Base-by-base conservation (phyloP, 2,888 invertebrate species). In the Thymelicus lineola region DNA sequence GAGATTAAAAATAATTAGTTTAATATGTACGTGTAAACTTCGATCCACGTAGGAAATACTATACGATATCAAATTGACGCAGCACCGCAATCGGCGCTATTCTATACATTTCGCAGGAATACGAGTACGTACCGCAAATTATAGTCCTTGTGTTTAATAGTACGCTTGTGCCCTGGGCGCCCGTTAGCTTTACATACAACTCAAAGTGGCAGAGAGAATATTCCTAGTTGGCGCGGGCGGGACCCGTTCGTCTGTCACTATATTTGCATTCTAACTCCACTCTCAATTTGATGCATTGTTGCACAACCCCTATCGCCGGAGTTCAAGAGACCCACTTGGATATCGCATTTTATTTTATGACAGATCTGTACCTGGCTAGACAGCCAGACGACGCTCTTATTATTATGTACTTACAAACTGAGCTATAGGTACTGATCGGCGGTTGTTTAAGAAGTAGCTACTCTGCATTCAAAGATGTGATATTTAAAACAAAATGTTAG, bases 251-350 rank as follows among this genome's bases (percentile, higher is more conserved):
- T 78, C 78, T 76, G 76, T 76, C 79, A 73, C 78, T 75, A 75
- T 83, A 80, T 86, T 84, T 85, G 83, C 82, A 79, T 81, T 82
- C 82, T 83, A 82, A 82, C 81, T 80, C 77, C 77, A 81, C 59
- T 64, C 70, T 70, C 78, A 84, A 85, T 85, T 83, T 80, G 81
- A 80, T 75, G 81, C 80, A 82, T 84, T 85, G 82, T 84, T 80
- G 73, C 75, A 78, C 77, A 76, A 80, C 78, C 77, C 65, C 69
- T 71, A 66, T 69, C 50, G 48, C 58, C 57, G 58, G 57, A 57
- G 68, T 68, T 69, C 58, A 63, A 69, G 38, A 63, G 62, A 69
- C 45, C 63, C 58, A 69, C 69, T 63, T 50, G 46, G 67, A 53
- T 45, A 61, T 61, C 67, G 14, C 55, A 68, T 62, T 68, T 62